Evolutionary conservation across 2,797 vertebrate species (phyloP).

Genomic region (Bovichtus variegatus): DNA sequence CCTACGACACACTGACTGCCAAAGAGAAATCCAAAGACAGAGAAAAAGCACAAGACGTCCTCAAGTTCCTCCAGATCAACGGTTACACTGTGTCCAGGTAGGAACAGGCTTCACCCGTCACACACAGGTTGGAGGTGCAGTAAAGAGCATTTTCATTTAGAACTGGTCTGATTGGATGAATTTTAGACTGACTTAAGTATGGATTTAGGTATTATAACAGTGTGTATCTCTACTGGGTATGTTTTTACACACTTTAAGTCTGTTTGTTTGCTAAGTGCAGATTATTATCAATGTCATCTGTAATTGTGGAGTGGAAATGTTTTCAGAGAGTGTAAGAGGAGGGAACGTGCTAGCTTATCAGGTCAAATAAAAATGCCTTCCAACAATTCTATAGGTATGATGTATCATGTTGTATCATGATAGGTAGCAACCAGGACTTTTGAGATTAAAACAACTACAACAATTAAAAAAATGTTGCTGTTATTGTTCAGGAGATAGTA

Average conservation of each 20-base stretch:
- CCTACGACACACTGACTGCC: slow-evolving; percentile 96
- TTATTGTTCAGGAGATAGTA: background rate
- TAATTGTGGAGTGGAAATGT: background rate
- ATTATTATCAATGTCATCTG: background rate
- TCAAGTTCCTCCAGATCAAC: slow-evolving; percentile 97
- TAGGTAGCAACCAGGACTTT: too few species aligned
- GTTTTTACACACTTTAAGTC: background rate
- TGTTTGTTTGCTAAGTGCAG: background rate
- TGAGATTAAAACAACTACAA: too few species aligned
- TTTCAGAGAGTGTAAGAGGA: background rate
- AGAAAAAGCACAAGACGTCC: slow-evolving; percentile 95
- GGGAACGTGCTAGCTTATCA: background rate
- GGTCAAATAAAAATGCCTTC: background rate
- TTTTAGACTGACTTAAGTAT: too few species aligned
- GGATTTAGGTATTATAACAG: too few species aligned
- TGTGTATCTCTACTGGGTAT: background rate
- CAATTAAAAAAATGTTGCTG: too few species aligned
- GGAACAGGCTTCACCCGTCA: background rate
- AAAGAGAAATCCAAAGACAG: slow-evolving; percentile 96
- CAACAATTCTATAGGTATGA: background rate
- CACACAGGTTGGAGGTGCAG: background rate
- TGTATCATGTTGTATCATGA: background rate
- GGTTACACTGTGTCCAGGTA: slow-evolving; percentile 94
- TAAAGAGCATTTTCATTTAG: background rate
- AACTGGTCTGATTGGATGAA: background rate